phyloP scores from a whole-genome alignment of 2,797 vertebrate species.

The Gymnothorax reevesii region DNA sequence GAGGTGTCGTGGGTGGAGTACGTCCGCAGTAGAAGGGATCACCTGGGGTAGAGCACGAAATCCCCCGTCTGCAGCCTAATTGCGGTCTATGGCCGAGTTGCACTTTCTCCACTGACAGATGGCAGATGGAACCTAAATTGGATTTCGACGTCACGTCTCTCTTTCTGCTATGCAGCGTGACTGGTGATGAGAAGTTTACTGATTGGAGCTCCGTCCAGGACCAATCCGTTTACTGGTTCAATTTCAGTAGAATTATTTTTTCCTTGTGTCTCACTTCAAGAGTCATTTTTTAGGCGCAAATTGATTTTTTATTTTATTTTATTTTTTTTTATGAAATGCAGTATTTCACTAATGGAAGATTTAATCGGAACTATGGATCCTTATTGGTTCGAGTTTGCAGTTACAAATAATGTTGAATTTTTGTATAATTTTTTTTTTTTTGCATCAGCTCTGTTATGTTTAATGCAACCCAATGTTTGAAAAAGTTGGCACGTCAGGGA shows the following conservation, averaged over 20 bases:
- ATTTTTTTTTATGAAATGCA: background rate
- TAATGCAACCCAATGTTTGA: too few species aligned
- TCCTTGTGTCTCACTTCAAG: background rate
- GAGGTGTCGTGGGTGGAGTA: constrained; percentile 28
- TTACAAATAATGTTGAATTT: background rate
- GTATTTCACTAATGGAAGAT: too few species aligned
- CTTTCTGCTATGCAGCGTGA: background rate
- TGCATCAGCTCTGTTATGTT: background rate
- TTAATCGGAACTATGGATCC: too few species aligned
- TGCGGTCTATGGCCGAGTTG: constrained; percentile 27
- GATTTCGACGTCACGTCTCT: background rate
- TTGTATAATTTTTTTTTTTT: background rate
- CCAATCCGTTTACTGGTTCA: constrained; percentile 48
- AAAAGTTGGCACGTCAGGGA: too few species aligned
- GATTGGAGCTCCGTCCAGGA: constrained; percentile 69
- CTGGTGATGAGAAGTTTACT: constrained; percentile 49
- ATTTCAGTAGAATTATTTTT: background rate
- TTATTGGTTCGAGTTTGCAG: too few species aligned
- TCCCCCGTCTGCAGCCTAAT: constrained; percentile 25
- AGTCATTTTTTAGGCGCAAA: too few species aligned
- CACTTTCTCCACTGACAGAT: constrained; percentile 16
- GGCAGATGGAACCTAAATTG: background rate
- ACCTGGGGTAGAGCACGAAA: constrained; percentile 29
- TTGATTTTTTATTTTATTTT: background rate
- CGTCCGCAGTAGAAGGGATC: constrained; percentile 43